These are phyloP conservation scores for Xestia xanthographa DNA, from an alignment of 2,888 invertebrate species.

Conservation along the genomic window DNA sequence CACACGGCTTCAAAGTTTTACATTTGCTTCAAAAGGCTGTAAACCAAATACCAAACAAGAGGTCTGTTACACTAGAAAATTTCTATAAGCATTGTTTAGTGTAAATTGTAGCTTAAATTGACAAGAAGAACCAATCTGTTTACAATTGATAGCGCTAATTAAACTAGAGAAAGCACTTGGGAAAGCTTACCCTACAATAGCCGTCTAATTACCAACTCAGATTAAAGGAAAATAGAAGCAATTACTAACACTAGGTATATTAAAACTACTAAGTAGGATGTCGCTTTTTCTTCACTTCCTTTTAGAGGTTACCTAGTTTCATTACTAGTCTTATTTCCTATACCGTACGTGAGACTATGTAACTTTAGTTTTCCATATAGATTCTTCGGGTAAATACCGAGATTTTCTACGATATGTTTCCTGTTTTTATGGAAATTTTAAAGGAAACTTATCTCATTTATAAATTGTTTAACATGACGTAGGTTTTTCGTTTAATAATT, in stretches of 20 bases:
- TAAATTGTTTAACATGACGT: not conserved
- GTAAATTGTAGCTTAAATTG: constrained; percentile 24
- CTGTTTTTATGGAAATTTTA: not conserved
- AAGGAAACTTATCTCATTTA: not conserved
- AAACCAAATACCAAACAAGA: constrained; percentile 2
- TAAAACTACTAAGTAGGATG: constrained; percentile 32
- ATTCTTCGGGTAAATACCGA: constrained; percentile 2
- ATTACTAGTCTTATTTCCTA: constrained; percentile 31
- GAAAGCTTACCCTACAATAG: constrained; percentile 56
- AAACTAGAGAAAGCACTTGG: constrained; percentile 56
- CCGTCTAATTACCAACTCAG: constrained; percentile 59
- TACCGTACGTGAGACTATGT: constrained; percentile 6
- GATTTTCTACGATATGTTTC: not conserved
- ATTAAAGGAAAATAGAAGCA: constrained; percentile 54
- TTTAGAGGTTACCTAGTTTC: constrained; percentile 34
- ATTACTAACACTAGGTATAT: constrained; percentile 44
- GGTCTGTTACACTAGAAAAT: not conserved
- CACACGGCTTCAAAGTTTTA: too few species aligned
- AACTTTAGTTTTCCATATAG: not conserved
- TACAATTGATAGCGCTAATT: constrained; percentile 62
- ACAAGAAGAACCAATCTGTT: constrained; percentile 45
- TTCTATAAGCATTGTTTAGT: constrained; percentile 12
- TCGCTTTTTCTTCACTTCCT: constrained; percentile 32
- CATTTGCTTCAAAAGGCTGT: not conserved
- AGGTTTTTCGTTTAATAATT: constrained; percentile 15